phyloP scores from a whole-genome alignment of 1,140 invertebrate genomes.

The Cyclina sinensis region DNA sequence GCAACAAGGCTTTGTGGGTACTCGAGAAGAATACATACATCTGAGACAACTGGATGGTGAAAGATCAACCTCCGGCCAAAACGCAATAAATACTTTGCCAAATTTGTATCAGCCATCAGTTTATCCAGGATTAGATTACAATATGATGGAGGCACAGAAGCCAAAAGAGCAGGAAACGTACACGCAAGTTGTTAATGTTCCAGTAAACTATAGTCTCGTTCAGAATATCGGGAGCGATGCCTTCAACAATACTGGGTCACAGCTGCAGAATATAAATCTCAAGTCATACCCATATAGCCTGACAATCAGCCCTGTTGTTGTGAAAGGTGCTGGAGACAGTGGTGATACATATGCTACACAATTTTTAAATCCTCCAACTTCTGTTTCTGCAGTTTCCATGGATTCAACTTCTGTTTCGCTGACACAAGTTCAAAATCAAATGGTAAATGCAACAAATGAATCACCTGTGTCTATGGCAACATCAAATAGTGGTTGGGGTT shows the following conservation, averaged over 20 bases:
- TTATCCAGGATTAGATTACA: neutral
- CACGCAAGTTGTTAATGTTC: neutral
- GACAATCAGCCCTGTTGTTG: neutral
- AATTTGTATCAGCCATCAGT: neutral
- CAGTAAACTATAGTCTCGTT: neutral
- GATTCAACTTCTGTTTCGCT: neutral
- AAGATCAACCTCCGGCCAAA: neutral
- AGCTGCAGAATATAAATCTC: neutral
- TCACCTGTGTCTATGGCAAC: neutral
- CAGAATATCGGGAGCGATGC: neutral
- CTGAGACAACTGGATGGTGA: neutral
- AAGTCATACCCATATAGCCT: neutral
- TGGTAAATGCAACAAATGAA: neutral
- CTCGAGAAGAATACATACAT: neutral
- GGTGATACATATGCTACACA: conserved; percentile 14
- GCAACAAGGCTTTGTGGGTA: neutral
- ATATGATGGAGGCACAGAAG: neutral
- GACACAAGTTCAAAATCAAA: neutral
- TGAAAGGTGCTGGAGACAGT: neutral
- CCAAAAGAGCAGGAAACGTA: neutral
- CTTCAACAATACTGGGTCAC: neutral
- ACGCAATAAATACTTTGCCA: neutral
- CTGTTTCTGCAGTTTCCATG: neutral
- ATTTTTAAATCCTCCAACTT: conserved; percentile 8
- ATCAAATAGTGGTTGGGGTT: neutral